These are phyloP conservation scores for Aspidiotus rigidus DNA, from an alignment of 2,888 invertebrate genomes.

Conservation along the genomic window DNA sequence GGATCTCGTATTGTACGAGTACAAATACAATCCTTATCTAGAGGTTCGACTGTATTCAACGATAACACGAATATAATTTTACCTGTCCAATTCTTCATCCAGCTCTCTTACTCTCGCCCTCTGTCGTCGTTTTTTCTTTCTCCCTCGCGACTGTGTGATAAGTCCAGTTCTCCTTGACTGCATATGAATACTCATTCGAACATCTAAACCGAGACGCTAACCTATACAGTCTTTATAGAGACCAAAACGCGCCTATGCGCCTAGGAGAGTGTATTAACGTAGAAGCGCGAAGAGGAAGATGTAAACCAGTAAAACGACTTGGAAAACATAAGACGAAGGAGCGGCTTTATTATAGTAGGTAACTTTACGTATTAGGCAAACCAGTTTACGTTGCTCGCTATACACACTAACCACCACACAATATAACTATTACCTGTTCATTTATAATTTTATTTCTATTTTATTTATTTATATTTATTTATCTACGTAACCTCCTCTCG, in stretches of 20 bases:
- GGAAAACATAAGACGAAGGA: constrained; percentile 28
- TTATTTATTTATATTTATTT: background rate
- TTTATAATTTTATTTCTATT: constrained; percentile 22
- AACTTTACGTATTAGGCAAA: constrained; percentile 23
- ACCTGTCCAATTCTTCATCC: background rate
- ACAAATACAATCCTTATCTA: no score
- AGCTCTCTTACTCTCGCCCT: no score
- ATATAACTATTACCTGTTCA: constrained; percentile 31
- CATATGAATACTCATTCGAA: background rate
- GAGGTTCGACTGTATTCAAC: background rate
- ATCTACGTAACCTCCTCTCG: no score
- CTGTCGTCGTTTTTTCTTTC: no score
- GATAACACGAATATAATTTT: constrained; percentile 4
- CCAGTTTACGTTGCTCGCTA: constrained; percentile 29
- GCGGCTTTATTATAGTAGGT: constrained; percentile 12
- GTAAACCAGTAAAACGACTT: constrained; percentile 28
- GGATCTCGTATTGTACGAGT: no score
- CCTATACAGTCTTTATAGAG: background rate
- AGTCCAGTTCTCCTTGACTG: constrained; percentile 29
- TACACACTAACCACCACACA: constrained; percentile 16
- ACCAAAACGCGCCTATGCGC: background rate
- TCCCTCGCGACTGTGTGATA: no score
- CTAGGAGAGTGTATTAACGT: background rate
- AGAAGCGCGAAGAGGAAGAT: constrained; percentile 12
- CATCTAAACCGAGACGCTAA: background rate